Conservation (phyloP, 2,888 invertebrate species). For the Xylophagus ater region DNA sequence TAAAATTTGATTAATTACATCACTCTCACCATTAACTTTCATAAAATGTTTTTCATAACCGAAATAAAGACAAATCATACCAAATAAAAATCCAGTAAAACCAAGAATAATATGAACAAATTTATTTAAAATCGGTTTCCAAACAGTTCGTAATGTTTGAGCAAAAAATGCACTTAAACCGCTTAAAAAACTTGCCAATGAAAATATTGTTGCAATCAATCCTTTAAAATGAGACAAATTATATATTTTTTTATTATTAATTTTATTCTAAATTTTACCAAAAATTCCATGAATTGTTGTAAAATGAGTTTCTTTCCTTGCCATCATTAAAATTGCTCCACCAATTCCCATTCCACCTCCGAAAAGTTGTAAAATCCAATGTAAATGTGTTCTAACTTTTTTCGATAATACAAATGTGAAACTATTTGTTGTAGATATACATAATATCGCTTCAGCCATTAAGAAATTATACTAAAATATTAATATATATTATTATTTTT, state of each 20-base stretch:
- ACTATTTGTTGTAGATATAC: conserved; percentile 32
- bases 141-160: not conserved
- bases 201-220: not conserved
- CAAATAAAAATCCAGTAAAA: not conserved
- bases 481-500: not conserved
- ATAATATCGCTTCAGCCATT: conserved; percentile 33
- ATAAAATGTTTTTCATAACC: not conserved
- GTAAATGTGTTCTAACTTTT: conserved; percentile 16
- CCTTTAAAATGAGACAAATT: too few relatives aligned
- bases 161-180: conserved; percentile 1
- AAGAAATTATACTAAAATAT: conserved; percentile 30
- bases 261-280: conserved; percentile 27
- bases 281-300: conserved; percentile 32
- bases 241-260: too few relatives aligned
- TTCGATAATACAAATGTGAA: conserved; percentile 20
- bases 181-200: not conserved
- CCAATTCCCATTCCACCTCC: conserved; percentile 31
- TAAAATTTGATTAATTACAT: not conserved
- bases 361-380: conserved; percentile 30
- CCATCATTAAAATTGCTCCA: conserved; percentile 29
- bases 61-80: not conserved
- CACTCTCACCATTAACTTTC: not conserved
- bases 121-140: not conserved
- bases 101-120: conserved; percentile 1
- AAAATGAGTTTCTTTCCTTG: conserved; percentile 26